Conservation (phyloP, 2,888 invertebrate genomes). For the Himalopsyche tibetana region DNA sequence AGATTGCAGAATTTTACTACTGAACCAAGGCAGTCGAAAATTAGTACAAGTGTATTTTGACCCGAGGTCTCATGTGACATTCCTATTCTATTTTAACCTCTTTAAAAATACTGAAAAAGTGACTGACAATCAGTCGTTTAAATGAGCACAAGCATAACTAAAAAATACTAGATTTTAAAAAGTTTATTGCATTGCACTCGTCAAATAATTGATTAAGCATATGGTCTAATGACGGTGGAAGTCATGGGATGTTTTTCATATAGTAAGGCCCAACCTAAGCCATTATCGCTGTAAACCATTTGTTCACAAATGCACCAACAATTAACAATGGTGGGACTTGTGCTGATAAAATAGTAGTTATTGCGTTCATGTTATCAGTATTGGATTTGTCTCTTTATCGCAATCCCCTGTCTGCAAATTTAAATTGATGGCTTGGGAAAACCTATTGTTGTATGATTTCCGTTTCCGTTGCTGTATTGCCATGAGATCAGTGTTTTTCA, state of each 20-base stretch:
- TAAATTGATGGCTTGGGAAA: conserved; percentile 28
- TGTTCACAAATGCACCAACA: conserved; percentile 16
- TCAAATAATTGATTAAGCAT: too few relatives aligned
- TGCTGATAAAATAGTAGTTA: not conserved
- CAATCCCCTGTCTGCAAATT: not conserved
- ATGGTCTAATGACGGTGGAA: not conserved
- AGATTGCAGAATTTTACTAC: too few relatives aligned
- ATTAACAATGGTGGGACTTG: conserved; percentile 20
- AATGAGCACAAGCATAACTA: too few relatives aligned
- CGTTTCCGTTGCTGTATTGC: not conserved
- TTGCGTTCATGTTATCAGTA: not conserved
- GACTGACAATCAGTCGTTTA: too few relatives aligned
- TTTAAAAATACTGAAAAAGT: too few relatives aligned
- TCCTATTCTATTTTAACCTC: too few relatives aligned
- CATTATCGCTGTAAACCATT: not conserved
- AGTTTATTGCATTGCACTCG: too few relatives aligned
- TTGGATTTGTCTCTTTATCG: conserved; percentile 2
- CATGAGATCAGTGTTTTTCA: not conserved
- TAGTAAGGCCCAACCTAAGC: not conserved
- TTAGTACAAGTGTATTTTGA: too few relatives aligned
- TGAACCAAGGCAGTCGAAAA: too few relatives aligned
- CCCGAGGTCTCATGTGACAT: too few relatives aligned
- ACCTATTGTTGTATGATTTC: not conserved
- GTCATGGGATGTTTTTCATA: not conserved
- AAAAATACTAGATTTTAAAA: too few relatives aligned